These are phyloP conservation scores for Hemithea aestivaria DNA, from an alignment of 2,888 invertebrate species.

Conservation along the genomic window DNA sequence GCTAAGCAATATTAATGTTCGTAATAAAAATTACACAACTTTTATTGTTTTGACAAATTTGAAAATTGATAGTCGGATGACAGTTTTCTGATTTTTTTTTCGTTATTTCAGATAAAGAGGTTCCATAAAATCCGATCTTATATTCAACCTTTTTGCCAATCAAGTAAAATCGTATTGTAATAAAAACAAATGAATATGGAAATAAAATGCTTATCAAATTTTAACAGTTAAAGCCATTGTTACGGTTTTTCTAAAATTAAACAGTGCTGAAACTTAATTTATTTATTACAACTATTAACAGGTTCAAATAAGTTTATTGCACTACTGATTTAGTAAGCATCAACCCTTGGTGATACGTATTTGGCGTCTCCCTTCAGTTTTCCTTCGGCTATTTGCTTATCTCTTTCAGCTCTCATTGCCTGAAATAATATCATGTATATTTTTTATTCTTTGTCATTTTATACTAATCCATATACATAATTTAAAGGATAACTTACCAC, in stretches of 20 bases:
- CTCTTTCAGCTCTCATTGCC: slow-evolving; percentile 82
- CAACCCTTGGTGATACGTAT: slow-evolving; percentile 79
- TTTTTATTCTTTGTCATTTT: no score
- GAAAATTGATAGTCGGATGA: no score
- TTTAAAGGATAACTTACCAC: slow-evolving; percentile 53
- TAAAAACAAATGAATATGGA: slow-evolving; percentile 4
- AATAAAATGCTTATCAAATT: no score
- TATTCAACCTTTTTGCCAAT: no score
- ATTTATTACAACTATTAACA: slow-evolving; percentile 19
- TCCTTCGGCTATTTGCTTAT: slow-evolving; percentile 81
- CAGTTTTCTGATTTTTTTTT: no score
- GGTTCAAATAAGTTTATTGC: slow-evolving; percentile 15
- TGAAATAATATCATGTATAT: slow-evolving; percentile 25
- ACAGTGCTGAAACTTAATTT: slow-evolving; percentile 1
- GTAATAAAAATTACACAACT: no score
- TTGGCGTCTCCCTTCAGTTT: slow-evolving; percentile 79
- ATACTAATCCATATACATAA: no score
- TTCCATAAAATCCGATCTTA: no score
- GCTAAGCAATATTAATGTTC: no score
- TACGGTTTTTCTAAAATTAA: slow-evolving; percentile 13
- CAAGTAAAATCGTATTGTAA: not conserved
- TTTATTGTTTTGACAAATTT: no score
- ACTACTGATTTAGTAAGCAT: slow-evolving; percentile 73
- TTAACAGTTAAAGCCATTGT: no score
- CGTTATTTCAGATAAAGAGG: no score